Evolutionary conservation across 2,797 vertebrate species (phyloP).

Genomic region (Hippopotamyrus pictus): DNA sequence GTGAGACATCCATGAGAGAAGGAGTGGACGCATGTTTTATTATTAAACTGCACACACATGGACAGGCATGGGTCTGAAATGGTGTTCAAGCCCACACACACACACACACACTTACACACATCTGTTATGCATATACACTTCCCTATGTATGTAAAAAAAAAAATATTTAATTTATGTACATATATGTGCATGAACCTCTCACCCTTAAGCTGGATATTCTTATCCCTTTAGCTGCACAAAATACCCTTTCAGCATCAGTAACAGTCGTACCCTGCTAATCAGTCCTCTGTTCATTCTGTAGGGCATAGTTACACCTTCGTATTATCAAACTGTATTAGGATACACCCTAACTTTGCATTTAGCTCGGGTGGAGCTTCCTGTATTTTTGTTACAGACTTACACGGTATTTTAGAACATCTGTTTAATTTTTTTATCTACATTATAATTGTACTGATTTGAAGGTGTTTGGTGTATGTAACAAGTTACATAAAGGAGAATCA

Average conservation of each 20-base stretch:
- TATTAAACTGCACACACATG: constrained; percentile 14
- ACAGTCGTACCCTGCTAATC: neutral
- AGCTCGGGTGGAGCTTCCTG: neutral
- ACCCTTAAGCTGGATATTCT: neutral
- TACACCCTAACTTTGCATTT: neutral
- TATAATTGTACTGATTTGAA: neutral
- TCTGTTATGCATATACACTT: constrained; percentile 27
- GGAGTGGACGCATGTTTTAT: neutral
- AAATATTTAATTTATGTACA: constrained; percentile 46
- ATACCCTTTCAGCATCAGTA: constrained; percentile 7
- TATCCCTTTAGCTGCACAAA: constrained; percentile 21
- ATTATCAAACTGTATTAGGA: neutral
- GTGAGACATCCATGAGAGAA: constrained; percentile 13
- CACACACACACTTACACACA: constrained; percentile 18
- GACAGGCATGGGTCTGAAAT: constrained; percentile 7
- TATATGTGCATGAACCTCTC: constrained; percentile 29
- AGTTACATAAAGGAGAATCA: neutral
- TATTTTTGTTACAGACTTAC: neutral
- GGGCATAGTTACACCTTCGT: neutral
- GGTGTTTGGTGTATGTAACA: neutral
- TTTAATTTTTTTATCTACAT: neutral
- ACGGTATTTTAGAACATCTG: neutral
- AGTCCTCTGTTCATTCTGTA: neutral
- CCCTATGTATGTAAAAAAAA: constrained; percentile 55
- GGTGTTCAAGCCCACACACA: constrained; percentile 5